These are phyloP conservation scores for Nasalis larvatus DNA, from an alignment of 2,113 vertebrate genomes.

Conservation along the genomic window DNA sequence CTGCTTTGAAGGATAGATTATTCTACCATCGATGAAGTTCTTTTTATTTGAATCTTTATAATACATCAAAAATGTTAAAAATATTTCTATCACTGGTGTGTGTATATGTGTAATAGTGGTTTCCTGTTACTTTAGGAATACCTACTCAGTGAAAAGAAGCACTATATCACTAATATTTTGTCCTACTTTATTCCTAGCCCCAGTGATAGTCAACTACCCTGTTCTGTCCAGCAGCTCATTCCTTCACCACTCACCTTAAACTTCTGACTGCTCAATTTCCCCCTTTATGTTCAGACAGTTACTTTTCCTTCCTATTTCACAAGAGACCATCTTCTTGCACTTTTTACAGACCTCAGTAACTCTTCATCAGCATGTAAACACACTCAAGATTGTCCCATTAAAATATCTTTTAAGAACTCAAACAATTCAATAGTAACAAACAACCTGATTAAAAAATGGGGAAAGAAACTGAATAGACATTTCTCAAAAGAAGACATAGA, in stretches of 20 bases:
- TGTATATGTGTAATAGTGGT: background rate
- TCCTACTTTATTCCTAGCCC: background rate
- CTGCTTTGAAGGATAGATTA: background rate
- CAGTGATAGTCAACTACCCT: background rate
- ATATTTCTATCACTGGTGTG: background rate
- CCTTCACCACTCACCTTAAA: background rate
- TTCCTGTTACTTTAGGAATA: background rate
- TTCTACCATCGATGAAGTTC: background rate
- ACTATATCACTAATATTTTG: background rate
- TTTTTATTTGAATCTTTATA: background rate
- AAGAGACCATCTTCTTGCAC: background rate
- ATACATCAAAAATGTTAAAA: background rate
- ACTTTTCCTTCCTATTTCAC: slow-evolving; percentile 29
- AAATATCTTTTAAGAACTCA: background rate
- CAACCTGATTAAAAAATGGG: background rate
- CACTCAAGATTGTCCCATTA: background rate
- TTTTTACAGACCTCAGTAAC: background rate
- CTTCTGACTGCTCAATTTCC: background rate
- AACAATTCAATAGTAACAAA: background rate
- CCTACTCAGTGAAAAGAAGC: background rate
- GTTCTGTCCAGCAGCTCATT: background rate
- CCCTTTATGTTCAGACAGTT: background rate
- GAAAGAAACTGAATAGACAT: background rate
- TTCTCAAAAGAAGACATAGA: background rate
- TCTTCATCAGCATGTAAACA: background rate